Evolutionary conservation across 1,140 invertebrate species (phyloP).

Genomic region (Macrobrachium rosenbergii): DNA sequence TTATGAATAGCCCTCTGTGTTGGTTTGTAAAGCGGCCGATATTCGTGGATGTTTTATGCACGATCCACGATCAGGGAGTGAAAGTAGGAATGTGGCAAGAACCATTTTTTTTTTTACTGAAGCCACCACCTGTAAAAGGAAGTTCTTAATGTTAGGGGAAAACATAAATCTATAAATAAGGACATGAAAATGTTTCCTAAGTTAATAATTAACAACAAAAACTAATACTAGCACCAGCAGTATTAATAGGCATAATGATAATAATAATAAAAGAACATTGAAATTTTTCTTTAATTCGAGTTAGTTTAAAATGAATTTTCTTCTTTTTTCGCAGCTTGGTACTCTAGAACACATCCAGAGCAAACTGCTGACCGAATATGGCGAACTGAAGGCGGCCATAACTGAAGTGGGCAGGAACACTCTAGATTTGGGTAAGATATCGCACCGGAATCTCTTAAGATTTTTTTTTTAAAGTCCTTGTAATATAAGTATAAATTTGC

Average conservation of each 20-base stretch:
- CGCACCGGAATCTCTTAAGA: background rate
- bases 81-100: background rate
- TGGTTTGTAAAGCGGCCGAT: no score
- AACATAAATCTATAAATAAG: no score
- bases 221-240: no score
- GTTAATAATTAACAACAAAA: no score
- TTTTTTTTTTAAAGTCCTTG: no score
- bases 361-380: constrained; percentile 63
- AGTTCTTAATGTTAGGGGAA: background rate
- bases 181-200: no score
- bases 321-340: constrained; percentile 44
- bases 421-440: constrained; percentile 38
- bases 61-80: background rate
- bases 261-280: background rate
- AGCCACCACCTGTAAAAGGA: background rate
- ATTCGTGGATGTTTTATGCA: no score
- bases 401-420: constrained; percentile 51
- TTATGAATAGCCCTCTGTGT: no score
- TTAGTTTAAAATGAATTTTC: background rate
- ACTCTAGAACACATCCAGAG: constrained; percentile 62
- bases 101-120: background rate
- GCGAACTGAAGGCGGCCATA: constrained; percentile 58
- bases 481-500: background rate
- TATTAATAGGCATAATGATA: no score
- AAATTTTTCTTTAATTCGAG: constrained; percentile 4